A percentile compares a stretch with the other conserved stretches of the same genome.
These are phyloP conservation scores for Hippocampus barbouri DNA, from an alignment of 2,113 vertebrate genomes.

Conservation along the genomic window DNA sequence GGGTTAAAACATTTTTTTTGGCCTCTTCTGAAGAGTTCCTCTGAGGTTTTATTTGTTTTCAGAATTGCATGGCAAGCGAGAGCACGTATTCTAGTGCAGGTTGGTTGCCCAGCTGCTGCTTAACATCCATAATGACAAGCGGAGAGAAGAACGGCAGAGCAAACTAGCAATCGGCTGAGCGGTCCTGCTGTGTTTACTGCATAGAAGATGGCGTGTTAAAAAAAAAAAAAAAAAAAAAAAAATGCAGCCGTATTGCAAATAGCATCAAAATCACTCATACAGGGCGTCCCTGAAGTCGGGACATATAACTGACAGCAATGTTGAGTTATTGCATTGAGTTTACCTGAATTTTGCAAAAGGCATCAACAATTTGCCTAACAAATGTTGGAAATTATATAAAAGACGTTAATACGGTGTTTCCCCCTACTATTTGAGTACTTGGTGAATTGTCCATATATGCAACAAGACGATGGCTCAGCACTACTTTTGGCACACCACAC, in stretches of 20 bases:
- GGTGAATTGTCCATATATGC: too few relatives aligned
- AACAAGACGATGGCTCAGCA: not conserved
- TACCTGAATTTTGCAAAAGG: not conserved
- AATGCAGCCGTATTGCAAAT: conserved; percentile 3
- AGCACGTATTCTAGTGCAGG: not conserved
- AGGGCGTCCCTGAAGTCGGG: not conserved
- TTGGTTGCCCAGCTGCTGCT: too few relatives aligned
- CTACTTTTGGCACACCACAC: too few relatives aligned
- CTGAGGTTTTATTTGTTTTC: conserved; percentile 2
- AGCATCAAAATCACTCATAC: conserved; percentile 13
- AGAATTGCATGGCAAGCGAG: conserved; percentile 1
- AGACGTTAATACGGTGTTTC: not conserved
- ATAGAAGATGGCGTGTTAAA: conserved; percentile 58
- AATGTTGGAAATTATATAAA: not conserved
- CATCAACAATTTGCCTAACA: not conserved
- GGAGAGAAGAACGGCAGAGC: not conserved
- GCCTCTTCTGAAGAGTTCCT: not conserved
- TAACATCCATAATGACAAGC: not conserved
- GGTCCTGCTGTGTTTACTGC: conserved; percentile 65
- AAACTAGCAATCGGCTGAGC: conserved; percentile 23
- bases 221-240: conserved; percentile 11
- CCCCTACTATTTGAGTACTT: not conserved
- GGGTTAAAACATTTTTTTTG: not conserved
- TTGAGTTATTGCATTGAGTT: not conserved
- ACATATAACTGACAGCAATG: not conserved